Conservation (phyloP, 2,888 invertebrate species). For the Arge pagana region DNA sequence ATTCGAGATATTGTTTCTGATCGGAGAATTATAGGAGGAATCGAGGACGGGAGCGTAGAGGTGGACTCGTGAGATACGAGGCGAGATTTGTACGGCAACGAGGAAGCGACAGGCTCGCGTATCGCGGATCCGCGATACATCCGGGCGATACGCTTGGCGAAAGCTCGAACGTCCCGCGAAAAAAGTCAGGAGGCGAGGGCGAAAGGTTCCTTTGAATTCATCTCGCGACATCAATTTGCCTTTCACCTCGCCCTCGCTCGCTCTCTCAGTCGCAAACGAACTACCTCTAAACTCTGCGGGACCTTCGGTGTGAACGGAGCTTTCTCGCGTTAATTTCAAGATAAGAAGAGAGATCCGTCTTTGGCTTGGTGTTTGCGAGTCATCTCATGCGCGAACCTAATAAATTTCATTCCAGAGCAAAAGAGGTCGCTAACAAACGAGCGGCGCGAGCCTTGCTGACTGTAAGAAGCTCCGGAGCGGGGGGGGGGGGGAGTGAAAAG, state of each 20-base stretch:
- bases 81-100: no score
- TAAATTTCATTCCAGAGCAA: constrained; percentile 42
- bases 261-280: constrained; percentile 16
- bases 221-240: constrained; percentile 24
- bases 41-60: no score
- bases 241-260: constrained; percentile 15
- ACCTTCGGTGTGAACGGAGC: constrained; percentile 14
- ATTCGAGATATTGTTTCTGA: no score
- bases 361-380: constrained; percentile 33
- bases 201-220: constrained; percentile 19
- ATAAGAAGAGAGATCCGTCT: constrained; percentile 34
- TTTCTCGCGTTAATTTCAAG: constrained; percentile 19
- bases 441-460: constrained; percentile 18
- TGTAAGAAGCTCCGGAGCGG: neutral
- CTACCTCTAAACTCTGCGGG: no score
- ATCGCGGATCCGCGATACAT: no score
- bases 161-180: neutral
- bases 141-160: no score
- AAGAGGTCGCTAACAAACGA: constrained; percentile 42
- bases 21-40: no score
- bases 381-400: constrained; percentile 41
- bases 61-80: no score
- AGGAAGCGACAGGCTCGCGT: no score
- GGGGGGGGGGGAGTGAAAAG: neutral
- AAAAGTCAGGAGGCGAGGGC: neutral